These are phyloP conservation scores for Pelodiscus sinensis DNA, from an alignment of 2,113 vertebrate species.

Conservation along the genomic window DNA sequence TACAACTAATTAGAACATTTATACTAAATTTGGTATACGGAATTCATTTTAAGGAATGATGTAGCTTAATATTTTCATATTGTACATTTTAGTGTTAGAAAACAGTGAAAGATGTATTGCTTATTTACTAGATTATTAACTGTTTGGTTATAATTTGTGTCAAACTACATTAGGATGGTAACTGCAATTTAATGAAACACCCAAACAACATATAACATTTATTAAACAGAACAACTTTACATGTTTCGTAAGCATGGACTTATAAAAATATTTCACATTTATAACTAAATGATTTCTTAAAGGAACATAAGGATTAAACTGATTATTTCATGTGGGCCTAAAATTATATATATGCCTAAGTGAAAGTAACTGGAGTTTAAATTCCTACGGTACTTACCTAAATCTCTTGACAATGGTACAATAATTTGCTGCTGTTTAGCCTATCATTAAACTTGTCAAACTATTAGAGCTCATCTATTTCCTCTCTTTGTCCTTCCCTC, in stretches of 20 bases:
- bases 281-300: neutral
- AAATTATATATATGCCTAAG: neutral
- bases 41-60: neutral
- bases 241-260: neutral
- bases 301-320: neutral
- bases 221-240: neutral
- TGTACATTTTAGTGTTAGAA: neutral
- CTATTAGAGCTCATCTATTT: neutral
- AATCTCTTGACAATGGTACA: neutral
- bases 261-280: neutral
- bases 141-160: neutral
- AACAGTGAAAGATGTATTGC: neutral
- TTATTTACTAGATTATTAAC: neutral
- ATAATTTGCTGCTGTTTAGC: neutral
- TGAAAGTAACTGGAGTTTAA: neutral
- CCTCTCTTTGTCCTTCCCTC: neutral
- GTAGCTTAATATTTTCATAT: neutral
- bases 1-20: neutral
- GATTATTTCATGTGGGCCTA: neutral
- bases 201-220: neutral
- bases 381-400: neutral
- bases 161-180: neutral
- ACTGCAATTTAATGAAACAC: neutral
- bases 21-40: neutral
- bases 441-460: neutral